Base-by-base conservation (phyloP, 2,888 invertebrate species). In the Therioaphis trifolii region DNA sequence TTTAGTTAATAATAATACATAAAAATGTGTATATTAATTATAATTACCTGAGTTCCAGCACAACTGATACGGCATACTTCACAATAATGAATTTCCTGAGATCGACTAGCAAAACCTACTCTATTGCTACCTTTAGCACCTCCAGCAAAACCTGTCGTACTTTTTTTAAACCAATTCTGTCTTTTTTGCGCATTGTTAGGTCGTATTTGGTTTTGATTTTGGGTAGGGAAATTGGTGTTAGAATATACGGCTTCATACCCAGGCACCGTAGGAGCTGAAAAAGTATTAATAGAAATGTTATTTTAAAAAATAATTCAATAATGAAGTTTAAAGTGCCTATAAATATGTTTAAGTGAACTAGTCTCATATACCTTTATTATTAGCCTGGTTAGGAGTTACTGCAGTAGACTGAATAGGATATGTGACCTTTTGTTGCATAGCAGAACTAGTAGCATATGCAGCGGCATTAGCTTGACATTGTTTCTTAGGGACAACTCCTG, bases 41-140 rank as follows among this genome's bases (percentile, higher is more conserved):
- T 24, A 85, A 78, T 79, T 86, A 93, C 93, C 91, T 96, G 96
- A 4, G 96, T 96, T 0, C 97, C 97, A 86, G 96, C 97, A 89
- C 97, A 98, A 88, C 97, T 98, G 88, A 99, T 98, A 90, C 99
- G 98, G 90, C 99, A 99, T 18, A 98, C 97, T 89, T 99, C 98
- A 89, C 99, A 99, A 90, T 98, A 99, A 89, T 98, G 98, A 86
- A 98, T 91, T 88, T 97, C 96, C 88, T 96, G 96, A 46, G 96
- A 95, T 74, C 82, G 58, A 63, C 88, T 96, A 95, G 24, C 63
- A 96, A 82, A 82, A 24, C 72, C 61, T 49, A 82, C 0, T 40
- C 82, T 63, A 66, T 66, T 74, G 2, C 69, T 21, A 74, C 82
- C 66, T 74, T 82, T 84, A 55, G 77, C 75, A 49, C 49, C 71